Percentiles rank a stretch among this genome's conserved stretches.
Conservation (phyloP, 1,140 invertebrate genomes). For the Hermetia illucens region DNA sequence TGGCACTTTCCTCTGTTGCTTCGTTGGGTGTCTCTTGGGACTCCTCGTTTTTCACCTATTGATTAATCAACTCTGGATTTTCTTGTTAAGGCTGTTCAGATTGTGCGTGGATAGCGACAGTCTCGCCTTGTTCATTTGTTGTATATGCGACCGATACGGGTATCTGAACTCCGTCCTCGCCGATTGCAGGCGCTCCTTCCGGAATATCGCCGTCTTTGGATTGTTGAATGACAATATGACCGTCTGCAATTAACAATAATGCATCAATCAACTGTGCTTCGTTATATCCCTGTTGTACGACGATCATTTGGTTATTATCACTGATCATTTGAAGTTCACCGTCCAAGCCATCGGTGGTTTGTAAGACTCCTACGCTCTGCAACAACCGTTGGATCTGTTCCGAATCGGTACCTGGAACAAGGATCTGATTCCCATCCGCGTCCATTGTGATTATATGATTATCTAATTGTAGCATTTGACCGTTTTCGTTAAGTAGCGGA, state of each 20-base stretch:
- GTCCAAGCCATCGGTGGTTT: constrained; percentile 3
- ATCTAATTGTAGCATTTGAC: constrained; percentile 7
- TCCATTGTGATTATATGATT: constrained; percentile 7
- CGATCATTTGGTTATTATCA: constrained; percentile 6
- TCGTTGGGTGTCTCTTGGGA: neutral
- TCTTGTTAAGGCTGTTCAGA: neutral
- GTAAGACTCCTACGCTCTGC: constrained; percentile 6
- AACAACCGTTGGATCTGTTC: constrained; percentile 7
- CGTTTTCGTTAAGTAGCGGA: constrained; percentile 6
- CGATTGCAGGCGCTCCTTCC: constrained; percentile 1
- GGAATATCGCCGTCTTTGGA: constrained; percentile 3
- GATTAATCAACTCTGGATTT: neutral
- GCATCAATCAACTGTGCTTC: constrained; percentile 8
- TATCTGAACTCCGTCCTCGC: constrained; percentile 2
- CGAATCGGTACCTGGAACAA: constrained; percentile 4
- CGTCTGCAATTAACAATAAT: constrained; percentile 5
- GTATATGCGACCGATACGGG: constrained; percentile 4
- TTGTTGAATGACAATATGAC: constrained; percentile 6
- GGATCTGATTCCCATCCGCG: constrained; percentile 6
- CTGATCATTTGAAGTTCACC: constrained; percentile 6
- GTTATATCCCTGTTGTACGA: constrained; percentile 5
- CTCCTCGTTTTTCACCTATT: neutral
- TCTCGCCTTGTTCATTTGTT: neutral
- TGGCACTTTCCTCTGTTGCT: too few relatives aligned
- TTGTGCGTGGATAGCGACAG: neutral